Evolutionary conservation across 2,113 vertebrate species (phyloP).

Genomic region (Ceyx melanurus): DNA sequence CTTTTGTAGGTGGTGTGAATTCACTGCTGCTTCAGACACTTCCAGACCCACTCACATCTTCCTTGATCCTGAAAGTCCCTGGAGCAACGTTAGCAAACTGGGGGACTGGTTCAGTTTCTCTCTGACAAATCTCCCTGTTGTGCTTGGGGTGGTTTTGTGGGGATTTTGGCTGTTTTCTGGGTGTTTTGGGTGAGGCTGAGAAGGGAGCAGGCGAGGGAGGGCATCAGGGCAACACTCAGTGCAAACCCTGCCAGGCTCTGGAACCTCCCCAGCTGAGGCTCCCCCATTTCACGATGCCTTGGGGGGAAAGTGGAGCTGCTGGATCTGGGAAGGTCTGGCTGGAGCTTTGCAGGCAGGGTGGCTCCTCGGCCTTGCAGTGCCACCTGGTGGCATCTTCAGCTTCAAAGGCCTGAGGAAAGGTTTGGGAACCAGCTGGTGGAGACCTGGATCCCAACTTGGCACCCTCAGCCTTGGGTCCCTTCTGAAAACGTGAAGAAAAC

Average conservation of each 20-base stretch:
- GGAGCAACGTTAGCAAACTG: too few species aligned
- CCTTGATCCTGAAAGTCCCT: not conserved
- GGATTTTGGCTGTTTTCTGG: too few species aligned
- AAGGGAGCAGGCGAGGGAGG: too few species aligned
- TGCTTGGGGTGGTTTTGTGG: too few species aligned
- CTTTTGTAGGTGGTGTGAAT: not conserved
- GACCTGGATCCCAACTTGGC: not conserved
- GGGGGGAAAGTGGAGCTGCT: not conserved
- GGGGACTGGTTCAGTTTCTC: too few species aligned
- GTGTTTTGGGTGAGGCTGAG: too few species aligned
- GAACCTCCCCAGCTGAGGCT: too few species aligned
- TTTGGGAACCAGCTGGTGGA: not conserved
- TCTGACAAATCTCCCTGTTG: too few species aligned
- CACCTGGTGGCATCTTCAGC: not conserved
- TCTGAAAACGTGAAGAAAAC: too few species aligned
- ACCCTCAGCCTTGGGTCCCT: too few species aligned
- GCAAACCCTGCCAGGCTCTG: too few species aligned
- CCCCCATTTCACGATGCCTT: not conserved
- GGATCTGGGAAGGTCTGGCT: not conserved
- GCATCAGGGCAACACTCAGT: too few species aligned
- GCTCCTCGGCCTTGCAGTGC: not conserved
- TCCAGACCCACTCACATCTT: accelerated
- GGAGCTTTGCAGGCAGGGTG: not conserved
- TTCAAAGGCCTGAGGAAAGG: not conserved
- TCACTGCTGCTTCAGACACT: not conserved